phyloP scores from a whole-genome alignment of 2,888 invertebrate species.

The Micropterix aruncella region DNA sequence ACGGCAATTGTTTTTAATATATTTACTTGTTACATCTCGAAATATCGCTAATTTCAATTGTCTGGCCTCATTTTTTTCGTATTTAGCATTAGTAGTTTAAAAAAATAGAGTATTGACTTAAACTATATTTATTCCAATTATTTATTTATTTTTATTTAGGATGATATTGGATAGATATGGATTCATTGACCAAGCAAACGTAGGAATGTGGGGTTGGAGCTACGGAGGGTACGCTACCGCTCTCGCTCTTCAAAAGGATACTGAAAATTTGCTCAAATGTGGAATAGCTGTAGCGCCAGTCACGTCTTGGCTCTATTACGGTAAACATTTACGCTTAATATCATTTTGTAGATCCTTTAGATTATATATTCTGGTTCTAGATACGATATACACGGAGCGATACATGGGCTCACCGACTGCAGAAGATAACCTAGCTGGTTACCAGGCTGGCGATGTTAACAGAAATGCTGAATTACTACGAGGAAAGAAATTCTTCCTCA shows the following conservation, averaged over 20 bases:
- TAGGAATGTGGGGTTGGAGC: constrained; percentile 87
- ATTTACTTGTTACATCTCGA: too few relatives aligned
- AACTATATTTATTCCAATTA: too few relatives aligned
- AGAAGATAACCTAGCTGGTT: constrained; percentile 59
- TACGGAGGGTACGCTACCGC: constrained; percentile 87
- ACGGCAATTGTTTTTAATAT: too few relatives aligned
- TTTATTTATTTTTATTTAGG: constrained; percentile 31
- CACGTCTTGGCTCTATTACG: constrained; percentile 82
- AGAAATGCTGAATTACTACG: constrained; percentile 49
- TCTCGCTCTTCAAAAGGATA: constrained; percentile 58
- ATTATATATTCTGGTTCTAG: constrained; percentile 28
- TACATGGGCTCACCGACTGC: constrained; percentile 76
- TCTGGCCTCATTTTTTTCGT: too few relatives aligned
- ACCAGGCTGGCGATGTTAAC: constrained; percentile 61
- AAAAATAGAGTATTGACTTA: too few relatives aligned
- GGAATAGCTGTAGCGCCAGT: constrained; percentile 87
- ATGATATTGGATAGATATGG: constrained; percentile 34
- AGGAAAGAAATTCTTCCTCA: constrained; percentile 60
- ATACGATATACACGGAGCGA: constrained; percentile 88
- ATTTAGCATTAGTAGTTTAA: too few relatives aligned
- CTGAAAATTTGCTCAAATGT: constrained; percentile 59
- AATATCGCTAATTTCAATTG: too few relatives aligned
- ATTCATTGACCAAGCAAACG: constrained; percentile 53
- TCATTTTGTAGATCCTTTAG: neutral
- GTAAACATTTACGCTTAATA: constrained; percentile 29